Base-by-base conservation (phyloP, 2,113 vertebrate genomes). In the Nibea albiflora region DNA sequence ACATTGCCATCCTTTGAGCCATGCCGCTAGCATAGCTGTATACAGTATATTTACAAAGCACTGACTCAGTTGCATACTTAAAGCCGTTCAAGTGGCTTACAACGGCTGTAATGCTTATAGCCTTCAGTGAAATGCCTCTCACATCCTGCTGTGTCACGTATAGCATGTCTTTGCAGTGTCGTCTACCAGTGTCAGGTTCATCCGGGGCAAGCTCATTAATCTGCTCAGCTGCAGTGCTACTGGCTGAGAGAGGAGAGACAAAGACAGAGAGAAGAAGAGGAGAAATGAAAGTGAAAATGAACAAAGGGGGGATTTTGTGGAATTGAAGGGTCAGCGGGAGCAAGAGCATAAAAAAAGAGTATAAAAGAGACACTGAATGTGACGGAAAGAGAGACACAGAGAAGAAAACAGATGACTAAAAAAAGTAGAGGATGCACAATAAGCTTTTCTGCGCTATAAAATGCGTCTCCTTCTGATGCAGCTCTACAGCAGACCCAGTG, bases 131-230 rank as follows among this genome's bases (percentile, higher is more conserved):
- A 82, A 53, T 44, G 60, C 39, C 22, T 71, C 24, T 4, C 28
- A 50, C 62, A 11, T 62, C 73, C 71, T 76, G 85, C 85, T 80
- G 76, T 46, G 73, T 89, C 70, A 86, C 4, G 28, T 83, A 83
- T 65, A 75, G 64, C 57, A 73, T 87, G 83, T 62, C 80, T 82
- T 81, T 70, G 66, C 65, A 72, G 81, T 80, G 69, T 82, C 3
- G 19, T 85, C 39, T 49, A 26, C 49, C 39, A 16, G 87, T 81
- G 84, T 90, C 77, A 70, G 68, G 80, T 84, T 90, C 77, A 84
- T 68, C 83, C 71, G 65, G 78, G 77, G 68, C 76, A 47, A 85
- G 52, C 81, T 88, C 83, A 89, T 90, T 86, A 84, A 85, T 89
- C 82, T 80, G 56, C 73, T 83, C 67, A 84, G 39, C 60, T 77